Evolutionary conservation across 2,888 invertebrate genomes (phyloP).

Genomic region (Drosophila macrospina): DNA sequence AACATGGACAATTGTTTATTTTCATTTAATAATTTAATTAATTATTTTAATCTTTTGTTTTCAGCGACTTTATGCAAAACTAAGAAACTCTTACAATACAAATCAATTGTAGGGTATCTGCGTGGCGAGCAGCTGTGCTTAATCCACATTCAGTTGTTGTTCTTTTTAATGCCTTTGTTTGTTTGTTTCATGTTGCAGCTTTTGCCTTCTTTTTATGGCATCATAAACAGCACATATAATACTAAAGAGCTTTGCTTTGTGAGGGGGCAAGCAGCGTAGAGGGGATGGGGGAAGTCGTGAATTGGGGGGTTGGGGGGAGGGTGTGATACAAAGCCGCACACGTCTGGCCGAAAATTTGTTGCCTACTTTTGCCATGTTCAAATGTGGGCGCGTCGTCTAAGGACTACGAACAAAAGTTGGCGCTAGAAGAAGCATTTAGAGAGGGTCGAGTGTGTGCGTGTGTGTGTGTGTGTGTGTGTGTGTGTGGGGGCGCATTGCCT

Average conservation of each 20-base stretch:
- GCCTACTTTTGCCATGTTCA: slow-evolving; percentile 29
- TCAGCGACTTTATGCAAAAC: not conserved
- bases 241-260: slow-evolving; percentile 64
- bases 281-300: too few species aligned
- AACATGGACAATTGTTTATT: too few species aligned
- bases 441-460: not conserved
- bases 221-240: slow-evolving; percentile 77
- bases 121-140: not conserved
- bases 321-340: slow-evolving; percentile 33
- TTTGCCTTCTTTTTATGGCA: slow-evolving; percentile 58
- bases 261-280: not conserved
- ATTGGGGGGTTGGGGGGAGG: slow-evolving; percentile 7
- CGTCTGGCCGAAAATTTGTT: slow-evolving; percentile 59
- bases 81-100: too few species aligned
- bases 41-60: not conserved
- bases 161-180: slow-evolving; percentile 39
- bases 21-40: too few species aligned
- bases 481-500: slow-evolving; percentile 24
- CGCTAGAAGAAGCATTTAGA: not conserved
- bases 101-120: slow-evolving; percentile 18
- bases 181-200: slow-evolving; percentile 46
- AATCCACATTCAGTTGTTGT: slow-evolving; percentile 1
- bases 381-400: slow-evolving; percentile 27
- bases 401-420: slow-evolving; percentile 2
- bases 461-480: slow-evolving; percentile 16